phyloP scores from a whole-genome alignment of 1,140 invertebrate species.

The Papilio dardanus region DNA sequence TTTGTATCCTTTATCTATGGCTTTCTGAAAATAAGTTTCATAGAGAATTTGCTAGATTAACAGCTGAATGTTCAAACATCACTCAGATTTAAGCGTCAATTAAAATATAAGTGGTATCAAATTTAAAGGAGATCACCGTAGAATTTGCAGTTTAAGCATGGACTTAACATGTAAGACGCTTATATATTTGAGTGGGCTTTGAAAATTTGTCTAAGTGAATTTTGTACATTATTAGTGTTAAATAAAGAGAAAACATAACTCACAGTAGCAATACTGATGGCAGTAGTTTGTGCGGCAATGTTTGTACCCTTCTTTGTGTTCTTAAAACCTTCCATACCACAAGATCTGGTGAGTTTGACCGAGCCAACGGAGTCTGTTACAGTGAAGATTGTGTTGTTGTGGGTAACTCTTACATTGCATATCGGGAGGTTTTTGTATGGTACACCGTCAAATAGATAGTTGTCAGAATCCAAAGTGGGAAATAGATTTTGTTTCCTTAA shows the following conservation, averaged over 20 bases:
- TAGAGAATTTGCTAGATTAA: no score
- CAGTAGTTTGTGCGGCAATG: slow-evolving; percentile 97
- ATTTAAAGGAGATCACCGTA: no score
- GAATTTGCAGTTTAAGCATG: no score
- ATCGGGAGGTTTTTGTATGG: slow-evolving; percentile 92
- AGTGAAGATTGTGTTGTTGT: slow-evolving; percentile 94
- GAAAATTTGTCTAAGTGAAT: background rate
- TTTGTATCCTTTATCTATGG: slow-evolving; percentile 87
- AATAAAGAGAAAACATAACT: slow-evolving; percentile 55
- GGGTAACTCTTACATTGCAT: slow-evolving; percentile 89
- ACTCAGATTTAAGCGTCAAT: no score
- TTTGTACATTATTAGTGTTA: no score
- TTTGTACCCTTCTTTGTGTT: slow-evolving; percentile 97
- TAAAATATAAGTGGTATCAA: no score
- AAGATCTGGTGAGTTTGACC: slow-evolving; percentile 85
- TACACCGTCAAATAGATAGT: slow-evolving; percentile 89
- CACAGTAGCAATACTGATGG: slow-evolving; percentile 88
- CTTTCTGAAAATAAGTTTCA: slow-evolving; percentile 84
- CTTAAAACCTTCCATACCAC: slow-evolving; percentile 97
- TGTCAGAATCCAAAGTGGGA: slow-evolving; percentile 88
- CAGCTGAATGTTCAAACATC: no score
- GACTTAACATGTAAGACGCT: no score
- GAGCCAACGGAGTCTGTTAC: slow-evolving; percentile 87
- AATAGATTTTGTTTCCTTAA: slow-evolving; percentile 87
- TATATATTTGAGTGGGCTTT: no score